Evolutionary conservation across 2,888 invertebrate genomes (phyloP), one percentile per base, ranked within the genome.

Genomic region (Drosophila suboccidentalis): DNA sequence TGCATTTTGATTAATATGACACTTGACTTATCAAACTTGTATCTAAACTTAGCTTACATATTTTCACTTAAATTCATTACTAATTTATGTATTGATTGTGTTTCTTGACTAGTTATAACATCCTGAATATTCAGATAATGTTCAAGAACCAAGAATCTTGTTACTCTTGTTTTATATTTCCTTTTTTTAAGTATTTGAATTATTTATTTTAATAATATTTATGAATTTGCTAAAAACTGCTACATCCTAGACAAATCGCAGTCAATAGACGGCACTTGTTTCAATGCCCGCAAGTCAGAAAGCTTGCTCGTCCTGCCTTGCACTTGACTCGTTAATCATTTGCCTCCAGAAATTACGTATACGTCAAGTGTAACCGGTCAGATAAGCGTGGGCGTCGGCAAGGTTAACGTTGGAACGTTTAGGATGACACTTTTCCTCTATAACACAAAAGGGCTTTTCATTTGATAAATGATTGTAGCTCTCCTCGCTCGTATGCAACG

Each of bases 351-450:
- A 84, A 87, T 83, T 80, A 78, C 89, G 80, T 89, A 80, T 84
- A 87, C 83, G 84, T 89, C 84, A 89, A 75, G 87, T 89, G 89
- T 88, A 70, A 64, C 74, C 80, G 87, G 87, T 57, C 87, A 80
- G 89, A 87, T 89, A 84, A 83, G 68, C 61, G 46, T 26, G 19
- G 26, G 38, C 65, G 22, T 34, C 66, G 72, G 43, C 62, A 76
- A 73, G 74, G 63, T 78, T 78, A 67, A 22, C 22, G 22, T 4
- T 22, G 22, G 22, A 22, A 43, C 64, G 46, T 55, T 66, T 69
- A 60, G 36, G 19, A 43, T 72, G 59, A 70, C 63, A 69, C 36
- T 70, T 54, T 46, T 38, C 50, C 49, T 46, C 29, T 22, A 19
- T 19, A 44, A 51, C 60, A 65, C 50, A 86, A 74, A 75, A 75